phyloP scores from a whole-genome alignment of 1,140 invertebrate species.

The Phthorimaea operculella region DNA sequence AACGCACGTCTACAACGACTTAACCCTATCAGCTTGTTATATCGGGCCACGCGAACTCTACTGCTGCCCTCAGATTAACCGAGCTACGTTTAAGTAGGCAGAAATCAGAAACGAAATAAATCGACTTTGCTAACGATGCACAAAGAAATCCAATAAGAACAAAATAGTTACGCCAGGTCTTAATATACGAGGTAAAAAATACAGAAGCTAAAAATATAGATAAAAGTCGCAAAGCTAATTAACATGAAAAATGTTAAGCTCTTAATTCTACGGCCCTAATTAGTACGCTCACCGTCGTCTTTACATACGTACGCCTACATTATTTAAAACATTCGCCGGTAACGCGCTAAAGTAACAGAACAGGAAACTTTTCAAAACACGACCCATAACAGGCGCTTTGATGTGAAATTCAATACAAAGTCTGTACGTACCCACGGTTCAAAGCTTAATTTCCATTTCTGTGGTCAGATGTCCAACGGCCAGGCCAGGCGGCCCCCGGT shows the following conservation, averaged over 20 bases:
- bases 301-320: too few species aligned
- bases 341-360: too few species aligned
- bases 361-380: too few species aligned
- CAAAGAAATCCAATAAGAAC: too few species aligned
- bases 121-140: neutral
- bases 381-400: neutral
- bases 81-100: slow-evolving; percentile 6
- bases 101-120: neutral
- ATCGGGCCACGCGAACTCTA: slow-evolving; percentile 7
- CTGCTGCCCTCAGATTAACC: neutral
- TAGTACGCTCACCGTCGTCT: too few species aligned
- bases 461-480: neutral
- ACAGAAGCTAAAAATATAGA: too few species aligned
- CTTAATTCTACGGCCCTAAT: too few species aligned
- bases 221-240: too few species aligned
- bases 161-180: too few species aligned
- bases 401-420: slow-evolving; percentile 1
- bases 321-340: too few species aligned
- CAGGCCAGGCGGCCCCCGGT: neutral
- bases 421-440: neutral
- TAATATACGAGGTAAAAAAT: too few species aligned
- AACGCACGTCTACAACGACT: slow-evolving; percentile 27
- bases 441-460: slow-evolving; percentile 1
- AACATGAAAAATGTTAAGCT: too few species aligned
- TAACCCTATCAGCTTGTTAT: slow-evolving; percentile 18